Percentiles rank a stretch among this genome's conserved stretches.
Evolutionary conservation across 2,888 invertebrate species (phyloP).

Genomic region (Pollenia angustigena): DNA sequence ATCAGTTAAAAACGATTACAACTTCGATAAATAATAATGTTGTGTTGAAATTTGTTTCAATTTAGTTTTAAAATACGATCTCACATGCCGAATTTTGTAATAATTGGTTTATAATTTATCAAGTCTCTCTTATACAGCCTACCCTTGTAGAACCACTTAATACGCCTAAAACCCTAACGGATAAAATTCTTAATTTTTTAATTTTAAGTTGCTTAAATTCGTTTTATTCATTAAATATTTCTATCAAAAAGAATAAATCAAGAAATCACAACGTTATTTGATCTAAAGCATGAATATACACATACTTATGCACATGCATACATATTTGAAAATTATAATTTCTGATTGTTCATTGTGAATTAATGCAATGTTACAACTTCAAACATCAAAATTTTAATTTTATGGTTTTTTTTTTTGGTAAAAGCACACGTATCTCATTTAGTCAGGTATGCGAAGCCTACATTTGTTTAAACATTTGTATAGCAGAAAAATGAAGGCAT

Average conservation of each 20-base stretch:
- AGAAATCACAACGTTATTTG: not conserved
- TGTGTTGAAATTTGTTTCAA: no score
- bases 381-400: conserved; percentile 45
- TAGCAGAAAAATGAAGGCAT: conserved; percentile 26
- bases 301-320: not conserved
- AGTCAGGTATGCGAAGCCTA: not conserved
- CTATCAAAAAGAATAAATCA: not conserved
- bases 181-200: not conserved
- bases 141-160: no score
- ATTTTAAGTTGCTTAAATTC: no score
- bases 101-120: no score
- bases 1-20: no score
- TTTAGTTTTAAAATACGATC: no score
- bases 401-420: conserved; percentile 14
- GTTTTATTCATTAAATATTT: not conserved
- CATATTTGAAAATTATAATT: not conserved
- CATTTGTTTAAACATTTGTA: conserved; percentile 27
- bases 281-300: not conserved
- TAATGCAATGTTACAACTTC: conserved; percentile 3
- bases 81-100: no score
- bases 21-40: no score
- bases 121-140: no score
- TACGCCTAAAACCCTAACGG: no score
- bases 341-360: conserved; percentile 1
- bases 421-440: conserved; percentile 35